A percentile compares a stretch with the other conserved stretches of the same genome.
These are phyloP conservation scores for Prosopocoilus inquinatus DNA, from an alignment of 2,888 invertebrate species.

Conservation along the genomic window DNA sequence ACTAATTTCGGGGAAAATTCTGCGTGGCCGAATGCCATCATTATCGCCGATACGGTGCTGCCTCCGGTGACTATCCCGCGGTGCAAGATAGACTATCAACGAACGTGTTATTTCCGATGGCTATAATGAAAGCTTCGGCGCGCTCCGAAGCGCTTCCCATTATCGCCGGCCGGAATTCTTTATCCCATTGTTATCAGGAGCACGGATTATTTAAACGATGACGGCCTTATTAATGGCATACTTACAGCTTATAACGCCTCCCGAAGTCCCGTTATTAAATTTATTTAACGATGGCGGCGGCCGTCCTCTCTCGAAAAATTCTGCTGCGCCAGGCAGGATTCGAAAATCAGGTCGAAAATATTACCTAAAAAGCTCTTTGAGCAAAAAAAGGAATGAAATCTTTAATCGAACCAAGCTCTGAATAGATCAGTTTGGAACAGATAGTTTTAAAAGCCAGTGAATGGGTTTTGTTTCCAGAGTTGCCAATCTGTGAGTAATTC, in stretches of 20 bases:
- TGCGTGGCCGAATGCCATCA: too few relatives aligned
- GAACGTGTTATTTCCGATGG: slow-evolving; percentile 35
- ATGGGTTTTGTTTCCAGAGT: too few relatives aligned
- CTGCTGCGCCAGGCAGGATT: too few relatives aligned
- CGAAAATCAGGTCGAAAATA: too few relatives aligned
- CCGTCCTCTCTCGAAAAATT: neutral
- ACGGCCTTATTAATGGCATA: slow-evolving; percentile 40
- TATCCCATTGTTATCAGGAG: slow-evolving; percentile 38
- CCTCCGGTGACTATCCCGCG: slow-evolving; percentile 10
- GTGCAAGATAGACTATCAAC: slow-evolving; percentile 24
- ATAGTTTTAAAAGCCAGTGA: too few relatives aligned
- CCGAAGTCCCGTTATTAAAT: slow-evolving; percentile 36
- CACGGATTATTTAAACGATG: slow-evolving; percentile 39
- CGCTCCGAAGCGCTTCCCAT: slow-evolving; percentile 35
- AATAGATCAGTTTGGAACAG: too few relatives aligned
- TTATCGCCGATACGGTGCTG: neutral
- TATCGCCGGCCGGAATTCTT: slow-evolving; percentile 38
- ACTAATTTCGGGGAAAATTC: too few relatives aligned
- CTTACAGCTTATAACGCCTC: slow-evolving; percentile 29
- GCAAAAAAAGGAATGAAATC: too few relatives aligned
- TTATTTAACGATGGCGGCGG: slow-evolving; percentile 33
- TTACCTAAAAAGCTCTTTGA: too few relatives aligned
- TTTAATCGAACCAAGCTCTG: too few relatives aligned
- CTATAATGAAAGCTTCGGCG: slow-evolving; percentile 35
- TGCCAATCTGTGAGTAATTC: too few relatives aligned